Evolutionary conservation across 2,888 invertebrate genomes (phyloP).

Genomic region (Seladonia tumulorum): DNA sequence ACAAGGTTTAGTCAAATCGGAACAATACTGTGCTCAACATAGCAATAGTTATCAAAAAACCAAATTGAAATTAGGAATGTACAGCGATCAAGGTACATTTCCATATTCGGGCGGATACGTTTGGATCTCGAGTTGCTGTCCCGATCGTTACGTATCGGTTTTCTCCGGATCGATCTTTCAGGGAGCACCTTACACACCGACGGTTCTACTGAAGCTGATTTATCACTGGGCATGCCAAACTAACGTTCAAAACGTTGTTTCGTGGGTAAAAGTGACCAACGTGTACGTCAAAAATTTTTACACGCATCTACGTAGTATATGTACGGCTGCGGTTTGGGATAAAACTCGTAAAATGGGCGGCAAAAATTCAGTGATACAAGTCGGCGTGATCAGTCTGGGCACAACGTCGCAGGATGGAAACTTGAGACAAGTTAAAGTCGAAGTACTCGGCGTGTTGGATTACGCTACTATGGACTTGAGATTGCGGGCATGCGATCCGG

Average conservation of each 20-base stretch:
- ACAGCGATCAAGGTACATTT: slow-evolving; percentile 93
- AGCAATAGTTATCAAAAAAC: slow-evolving; percentile 84
- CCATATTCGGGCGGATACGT: slow-evolving; percentile 96
- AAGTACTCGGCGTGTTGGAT: slow-evolving; percentile 94
- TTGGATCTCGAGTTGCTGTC: slow-evolving; percentile 95
- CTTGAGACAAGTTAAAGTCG: slow-evolving; percentile 90
- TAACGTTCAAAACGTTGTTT: slow-evolving; percentile 93
- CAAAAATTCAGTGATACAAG: slow-evolving; percentile 81
- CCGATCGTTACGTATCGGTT: slow-evolving; percentile 93
- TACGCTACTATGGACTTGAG: slow-evolving; percentile 88
- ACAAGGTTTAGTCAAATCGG: slow-evolving; percentile 92
- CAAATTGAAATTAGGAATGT: slow-evolving; percentile 93
- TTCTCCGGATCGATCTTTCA: slow-evolving; percentile 95
- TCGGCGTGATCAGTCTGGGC: slow-evolving; percentile 94
- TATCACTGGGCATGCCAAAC: slow-evolving; percentile 98
- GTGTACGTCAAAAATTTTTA: slow-evolving; percentile 89
- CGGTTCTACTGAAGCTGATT: slow-evolving; percentile 92
- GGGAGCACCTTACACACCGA: slow-evolving; percentile 93
- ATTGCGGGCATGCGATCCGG: slow-evolving; percentile 92
- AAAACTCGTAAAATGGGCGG: slow-evolving; percentile 91
- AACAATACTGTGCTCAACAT: slow-evolving; percentile 91
- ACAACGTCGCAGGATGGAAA: slow-evolving; percentile 91
- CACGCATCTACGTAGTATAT: slow-evolving; percentile 90
- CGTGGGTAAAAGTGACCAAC: slow-evolving; percentile 94
- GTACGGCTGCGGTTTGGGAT: slow-evolving; percentile 92